Percentiles rank a stretch among this genome's conserved stretches.
Evolutionary conservation across 2,888 invertebrate genomes (phyloP).

Genomic region (Melangyna quadrimaculata): DNA sequence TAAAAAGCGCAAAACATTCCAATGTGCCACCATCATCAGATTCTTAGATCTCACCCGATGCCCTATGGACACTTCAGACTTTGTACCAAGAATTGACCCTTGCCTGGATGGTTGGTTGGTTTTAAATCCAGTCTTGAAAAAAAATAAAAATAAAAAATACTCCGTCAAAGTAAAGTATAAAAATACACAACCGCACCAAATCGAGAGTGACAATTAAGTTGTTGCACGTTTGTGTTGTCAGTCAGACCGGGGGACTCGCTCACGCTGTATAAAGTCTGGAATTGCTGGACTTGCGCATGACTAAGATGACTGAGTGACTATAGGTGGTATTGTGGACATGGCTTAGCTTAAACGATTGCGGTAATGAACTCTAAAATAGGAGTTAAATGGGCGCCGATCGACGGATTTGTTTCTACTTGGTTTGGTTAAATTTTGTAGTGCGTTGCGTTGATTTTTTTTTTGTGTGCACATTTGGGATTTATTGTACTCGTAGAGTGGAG

Average conservation of each 20-base stretch:
- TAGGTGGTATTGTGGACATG: slow-evolving; percentile 50
- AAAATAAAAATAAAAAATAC: not conserved
- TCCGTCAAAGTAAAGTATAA: not conserved
- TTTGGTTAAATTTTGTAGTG: slow-evolving; percentile 8
- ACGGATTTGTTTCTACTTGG: slow-evolving; percentile 50
- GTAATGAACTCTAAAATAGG: slow-evolving; percentile 34
- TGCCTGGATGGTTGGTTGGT: slow-evolving; percentile 12
- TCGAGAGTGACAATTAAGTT: slow-evolving; percentile 71
- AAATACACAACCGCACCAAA: slow-evolving; percentile 64
- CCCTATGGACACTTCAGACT: slow-evolving; percentile 22
- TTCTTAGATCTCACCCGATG: slow-evolving; percentile 48
- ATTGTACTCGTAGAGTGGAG: not conserved
- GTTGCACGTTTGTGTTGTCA: slow-evolving; percentile 61
- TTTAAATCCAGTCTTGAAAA: not conserved
- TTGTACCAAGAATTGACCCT: slow-evolving; percentile 54
- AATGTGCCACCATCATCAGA: slow-evolving; percentile 40
- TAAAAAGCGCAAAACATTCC: slow-evolving; percentile 42
- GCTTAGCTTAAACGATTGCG: slow-evolving; percentile 53
- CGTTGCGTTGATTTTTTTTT: not conserved
- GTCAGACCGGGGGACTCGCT: not conserved
- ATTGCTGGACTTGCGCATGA: slow-evolving; percentile 61
- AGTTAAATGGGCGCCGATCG: slow-evolving; percentile 59
- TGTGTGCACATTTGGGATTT: slow-evolving; percentile 1
- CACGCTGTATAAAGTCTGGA: too few relatives aligned
- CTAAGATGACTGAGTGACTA: slow-evolving; percentile 62